Conservation (phyloP, 2,797 vertebrate species). For the Etheostoma nigrum region DNA sequence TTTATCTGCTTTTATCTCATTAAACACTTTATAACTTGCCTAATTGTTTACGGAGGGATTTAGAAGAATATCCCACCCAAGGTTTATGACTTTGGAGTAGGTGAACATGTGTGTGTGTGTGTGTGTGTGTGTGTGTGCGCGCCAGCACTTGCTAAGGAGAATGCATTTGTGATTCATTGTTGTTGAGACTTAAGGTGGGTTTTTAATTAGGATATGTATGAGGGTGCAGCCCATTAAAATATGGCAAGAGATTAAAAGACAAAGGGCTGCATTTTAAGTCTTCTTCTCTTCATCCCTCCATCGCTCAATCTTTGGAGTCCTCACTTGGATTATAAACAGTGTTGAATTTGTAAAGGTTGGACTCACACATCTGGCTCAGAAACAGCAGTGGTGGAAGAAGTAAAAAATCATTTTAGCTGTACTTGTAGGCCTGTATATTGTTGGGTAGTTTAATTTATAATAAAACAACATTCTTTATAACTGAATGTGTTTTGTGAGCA, state of each 20-base stretch:
- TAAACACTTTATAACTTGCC: constrained; percentile 85
- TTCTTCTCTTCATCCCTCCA: constrained; percentile 24
- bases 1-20: constrained; percentile 86
- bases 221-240: constrained; percentile 72
- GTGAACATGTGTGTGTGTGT: constrained; percentile 21
- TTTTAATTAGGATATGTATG: constrained; percentile 78
- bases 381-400: too few species aligned
- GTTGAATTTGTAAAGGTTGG: too few species aligned
- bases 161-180: constrained; percentile 62
- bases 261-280: constrained; percentile 65
- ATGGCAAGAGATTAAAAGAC: constrained; percentile 68
- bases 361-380: too few species aligned
- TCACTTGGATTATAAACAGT: too few species aligned
- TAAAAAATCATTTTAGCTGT: too few species aligned
- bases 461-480: too few species aligned
- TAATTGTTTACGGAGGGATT: constrained; percentile 86
- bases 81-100: constrained; percentile 68
- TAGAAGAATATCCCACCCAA: constrained; percentile 77
- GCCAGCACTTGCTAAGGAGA: constrained; percentile 37
- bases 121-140: too few species aligned
- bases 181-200: constrained; percentile 66
- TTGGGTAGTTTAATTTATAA: too few species aligned
- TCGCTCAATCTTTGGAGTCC: constrained; percentile 8
- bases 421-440: too few species aligned
- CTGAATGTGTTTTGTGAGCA: too few species aligned